These are phyloP conservation scores for Panthera leo DNA, from an alignment of 2,113 vertebrate genomes.

Conservation along the genomic window DNA sequence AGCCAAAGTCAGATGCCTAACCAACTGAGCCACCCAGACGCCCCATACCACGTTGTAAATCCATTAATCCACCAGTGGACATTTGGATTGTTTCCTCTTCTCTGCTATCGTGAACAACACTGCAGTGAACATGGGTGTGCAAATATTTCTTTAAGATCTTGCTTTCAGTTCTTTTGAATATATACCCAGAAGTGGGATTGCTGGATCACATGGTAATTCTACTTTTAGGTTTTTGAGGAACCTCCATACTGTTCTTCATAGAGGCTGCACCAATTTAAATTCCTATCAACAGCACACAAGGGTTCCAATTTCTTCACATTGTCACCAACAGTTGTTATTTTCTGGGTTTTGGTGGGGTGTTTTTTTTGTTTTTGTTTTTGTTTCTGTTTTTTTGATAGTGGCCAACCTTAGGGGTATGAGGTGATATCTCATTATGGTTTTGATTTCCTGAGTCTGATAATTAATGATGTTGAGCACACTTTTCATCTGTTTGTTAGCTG, in stretches of 20 bases:
- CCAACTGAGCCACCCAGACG: no score
- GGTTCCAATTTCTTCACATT: not conserved
- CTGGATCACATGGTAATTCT: not conserved
- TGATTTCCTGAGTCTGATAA: not conserved
- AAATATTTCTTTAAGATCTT: not conserved
- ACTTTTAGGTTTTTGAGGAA: not conserved
- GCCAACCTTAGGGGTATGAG: not conserved
- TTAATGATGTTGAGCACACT: not conserved
- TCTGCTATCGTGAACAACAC: not conserved
- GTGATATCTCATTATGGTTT: not conserved
- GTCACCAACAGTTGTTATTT: not conserved
- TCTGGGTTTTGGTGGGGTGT: not conserved
- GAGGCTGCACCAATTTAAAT: not conserved
- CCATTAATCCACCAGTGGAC: not conserved
- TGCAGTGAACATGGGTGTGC: not conserved
- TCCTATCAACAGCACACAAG: not conserved
- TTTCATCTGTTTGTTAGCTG: not conserved
- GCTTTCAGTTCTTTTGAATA: not conserved
- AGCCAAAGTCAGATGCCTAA: no score
- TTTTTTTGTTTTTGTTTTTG: not conserved
- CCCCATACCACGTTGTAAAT: not conserved
- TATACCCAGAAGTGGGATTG: not conserved
- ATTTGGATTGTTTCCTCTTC: not conserved
- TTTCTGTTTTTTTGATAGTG: not conserved
- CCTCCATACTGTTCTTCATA: not conserved